Base-by-base conservation (phyloP, 2,113 vertebrate species). In the Chloroceryle aenea region DNA sequence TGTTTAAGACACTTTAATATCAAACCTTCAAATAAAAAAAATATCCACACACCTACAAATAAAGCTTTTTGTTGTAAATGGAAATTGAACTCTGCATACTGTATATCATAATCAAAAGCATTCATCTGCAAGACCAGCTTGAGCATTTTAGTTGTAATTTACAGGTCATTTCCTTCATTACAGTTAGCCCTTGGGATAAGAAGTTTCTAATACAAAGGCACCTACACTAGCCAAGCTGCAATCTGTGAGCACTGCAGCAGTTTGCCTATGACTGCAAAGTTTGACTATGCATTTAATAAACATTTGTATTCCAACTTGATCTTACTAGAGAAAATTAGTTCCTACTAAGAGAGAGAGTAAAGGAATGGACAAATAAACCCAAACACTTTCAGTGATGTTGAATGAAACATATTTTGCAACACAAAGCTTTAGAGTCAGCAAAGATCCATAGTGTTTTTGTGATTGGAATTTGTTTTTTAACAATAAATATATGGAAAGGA, bases 111-210 rank as follows among this genome's bases (percentile, higher is more conserved):
- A 95, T 95, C 69, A 94, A 95, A 97, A 94, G 26, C 93, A 90
- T 93, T 96, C 90, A 73, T 93, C 77, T 95, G 94, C 63, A 97
- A 96, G 69, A 96, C 12, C 61, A 95, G 61, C 58, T 93, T 96
- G 90, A 97, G 53, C 48, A 77, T 92, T 96, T 95, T 52, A 92
- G 76, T 84, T 93, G 62, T 78, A 96, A 97, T 95, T 96, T 97
- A 94, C 52, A 96, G 79, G 80, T 94, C 95, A 92, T 92, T 97
- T 89, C 83, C 68, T 97, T 97, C 83, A 93, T 97, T 96, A 95
- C 19, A 93, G 59, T 38, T n/a, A 96, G 64, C 80, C 48, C 38
- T 45, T 85, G 52, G 93, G 89, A 93, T 96, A 97, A 95, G 71
- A 64, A 89, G 52, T 67, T 97, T 90, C 68, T 93, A 83, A 69